A percentile compares a stretch with the other conserved stretches of the same genome.
These are phyloP conservation scores for Callithrix jacchus DNA, from an alignment of 2,113 vertebrate species.

Conservation along the genomic window DNA sequence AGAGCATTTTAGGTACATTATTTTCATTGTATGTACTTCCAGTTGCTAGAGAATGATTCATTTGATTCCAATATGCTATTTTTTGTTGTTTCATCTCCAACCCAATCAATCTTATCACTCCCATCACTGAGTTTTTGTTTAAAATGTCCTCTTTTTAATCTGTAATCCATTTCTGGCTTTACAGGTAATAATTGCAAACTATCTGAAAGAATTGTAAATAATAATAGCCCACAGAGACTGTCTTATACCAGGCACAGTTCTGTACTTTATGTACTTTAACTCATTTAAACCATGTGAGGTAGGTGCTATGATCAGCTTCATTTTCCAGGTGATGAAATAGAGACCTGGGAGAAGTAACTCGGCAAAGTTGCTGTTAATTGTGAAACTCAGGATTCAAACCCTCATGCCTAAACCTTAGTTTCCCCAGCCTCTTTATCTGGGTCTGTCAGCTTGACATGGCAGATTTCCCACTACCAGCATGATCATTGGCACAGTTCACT, in stretches of 20 bases:
- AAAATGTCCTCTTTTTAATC: constrained; percentile 61
- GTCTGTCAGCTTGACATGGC: neutral
- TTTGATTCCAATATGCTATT: constrained; percentile 68
- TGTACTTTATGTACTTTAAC: constrained; percentile 40
- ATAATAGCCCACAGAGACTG: constrained; percentile 12
- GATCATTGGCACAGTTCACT: neutral
- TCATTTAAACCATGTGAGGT: constrained; percentile 15
- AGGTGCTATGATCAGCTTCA: constrained; percentile 35
- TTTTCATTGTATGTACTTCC: constrained; percentile 68
- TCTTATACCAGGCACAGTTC: neutral
- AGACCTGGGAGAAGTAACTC: neutral
- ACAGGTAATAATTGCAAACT: constrained; percentile 59
- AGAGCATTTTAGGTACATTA: constrained; percentile 70
- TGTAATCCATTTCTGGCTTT: constrained; percentile 59
- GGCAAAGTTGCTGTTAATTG: neutral
- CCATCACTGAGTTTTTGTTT: constrained; percentile 50
- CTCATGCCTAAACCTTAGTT: neutral
- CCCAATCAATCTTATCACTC: constrained; percentile 56
- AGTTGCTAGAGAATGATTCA: constrained; percentile 59
- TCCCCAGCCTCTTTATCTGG: neutral
- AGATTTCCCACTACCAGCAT: neutral
- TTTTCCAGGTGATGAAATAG: constrained; percentile 25
- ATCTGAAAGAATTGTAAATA: constrained; percentile 49
- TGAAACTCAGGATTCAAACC: neutral
- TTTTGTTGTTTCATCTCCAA: constrained; percentile 64